Base-by-base conservation (phyloP, 2,113 vertebrate species). In the Australoheros scitulus region DNA sequence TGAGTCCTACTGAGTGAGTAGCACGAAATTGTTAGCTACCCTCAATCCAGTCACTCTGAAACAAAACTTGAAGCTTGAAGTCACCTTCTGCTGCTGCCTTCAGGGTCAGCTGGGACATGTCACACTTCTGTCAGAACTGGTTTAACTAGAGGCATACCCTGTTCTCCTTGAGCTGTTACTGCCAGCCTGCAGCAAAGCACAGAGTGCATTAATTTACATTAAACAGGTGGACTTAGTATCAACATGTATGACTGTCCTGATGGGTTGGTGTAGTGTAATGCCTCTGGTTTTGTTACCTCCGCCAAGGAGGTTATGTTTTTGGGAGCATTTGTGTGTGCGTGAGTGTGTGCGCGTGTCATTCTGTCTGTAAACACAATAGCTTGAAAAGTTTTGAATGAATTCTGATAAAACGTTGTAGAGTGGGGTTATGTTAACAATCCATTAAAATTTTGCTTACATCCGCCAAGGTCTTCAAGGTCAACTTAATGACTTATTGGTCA, bases 81-180 rank as follows among this genome's bases (percentile, higher is more conserved):
- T 70, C 36, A 83, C 80, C 77, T 75, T 13, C 34, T 79, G 14
- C 74, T 20, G 78, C n/a, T 79, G 79, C 82, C 75, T 85, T 82
- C 76, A 77, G 36, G 76, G n/a, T 58, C 9, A 1, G 52, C 57
- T 75, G 22, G 74, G 58, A 84, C 74, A 84, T 38, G 13, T 61
- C 9, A 55, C 5, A 10, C 32, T 18, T 61, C 32, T 55, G 68
- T 58, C 3, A 9, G 47, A 74, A 74, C 68, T 7, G 7, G 68
- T 74, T 74, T 55, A 74, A 55, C 47, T 22, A 41, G 38, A 60
- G n/a, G n/a, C 14, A 13, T 34, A 9, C 3, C 10, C 26, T 63
- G 1, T 43, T 6, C 7, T 22, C 26, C 72, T 81, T 50, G 32
- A 81, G 56, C 38, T 6, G 8, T 58, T 70, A 72, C 68, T 82